Evolutionary conservation across 2,113 vertebrate species (phyloP), one percentile per base, ranked within the genome.

Genomic region (Tetrax tetrax): DNA sequence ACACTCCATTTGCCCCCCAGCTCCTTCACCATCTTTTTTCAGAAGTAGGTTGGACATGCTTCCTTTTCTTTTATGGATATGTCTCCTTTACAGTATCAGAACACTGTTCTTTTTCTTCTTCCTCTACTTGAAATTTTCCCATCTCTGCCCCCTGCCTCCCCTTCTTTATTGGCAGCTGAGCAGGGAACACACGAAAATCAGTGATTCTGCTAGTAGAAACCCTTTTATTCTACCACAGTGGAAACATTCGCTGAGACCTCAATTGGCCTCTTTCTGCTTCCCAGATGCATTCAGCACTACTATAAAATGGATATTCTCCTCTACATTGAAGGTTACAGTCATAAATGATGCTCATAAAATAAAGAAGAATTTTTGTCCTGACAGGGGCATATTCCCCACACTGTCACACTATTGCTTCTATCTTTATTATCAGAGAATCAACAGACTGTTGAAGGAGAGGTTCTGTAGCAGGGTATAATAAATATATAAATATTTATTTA

Each of bases 341-440:
- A 88, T 88, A 95, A 93, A 92, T 8, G 29, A 79, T 47, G 53
- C 57, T 93, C 57, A 89, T 91, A 87, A 95, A 93, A 50, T 61
- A 82, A 89, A 91, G 33, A 68, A 54, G 53, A 83, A 38, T 27
- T 87, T 47, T 93, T 61, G 20, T 75, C 56, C 83, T 90, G 53
- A 66, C 24, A 71, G 57, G 16, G 37, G 41, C 14, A 29, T 53
- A 18, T 53, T 86, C 47, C 76, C 68, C 41, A 50, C 6, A 3
- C 35, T 43, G 41, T 53, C 66, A 72, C 48, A 41, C 21, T 48
- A 35, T 10, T 80, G 79, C 31, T 93, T 22, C 54, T 57, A 28
- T 37, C 70, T 87, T 56, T 79, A 45, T 9, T 60, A 60, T 23
- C 65, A 83, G 57, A 87, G 51, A 68, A 76, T 8, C 70, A 63